Conservation (phyloP, 2,797 vertebrate genomes). For the Eurystomus glaucurus region DNA sequence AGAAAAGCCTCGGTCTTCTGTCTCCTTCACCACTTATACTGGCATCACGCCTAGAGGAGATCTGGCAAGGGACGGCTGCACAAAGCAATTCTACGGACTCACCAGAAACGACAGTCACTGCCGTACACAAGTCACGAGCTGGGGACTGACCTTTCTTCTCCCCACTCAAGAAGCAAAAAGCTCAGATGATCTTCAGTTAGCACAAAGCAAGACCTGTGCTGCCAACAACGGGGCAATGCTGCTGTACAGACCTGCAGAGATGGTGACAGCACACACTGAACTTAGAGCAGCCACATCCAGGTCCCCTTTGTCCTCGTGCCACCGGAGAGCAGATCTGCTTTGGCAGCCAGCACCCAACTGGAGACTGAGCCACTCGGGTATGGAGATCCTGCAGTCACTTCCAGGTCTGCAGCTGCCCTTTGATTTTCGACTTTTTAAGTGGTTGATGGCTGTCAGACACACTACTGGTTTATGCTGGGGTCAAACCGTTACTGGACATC, state of each 20-base stretch:
- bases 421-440: background rate
- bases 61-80: background rate
- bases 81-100: background rate
- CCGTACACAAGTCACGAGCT: background rate
- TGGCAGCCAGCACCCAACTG: background rate
- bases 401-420: background rate
- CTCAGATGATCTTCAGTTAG: background rate
- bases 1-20: background rate
- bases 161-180: background rate
- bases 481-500: background rate
- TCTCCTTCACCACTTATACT: background rate
- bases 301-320: background rate
- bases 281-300: rapidly evolving
- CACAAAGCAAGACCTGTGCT: background rate
- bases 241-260: background rate
- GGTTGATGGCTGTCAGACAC: background rate
- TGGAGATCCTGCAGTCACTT: background rate
- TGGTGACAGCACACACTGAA: rapidly evolving
- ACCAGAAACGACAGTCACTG: rapidly evolving
- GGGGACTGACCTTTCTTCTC: background rate
- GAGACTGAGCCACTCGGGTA: background rate
- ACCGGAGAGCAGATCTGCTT: background rate
- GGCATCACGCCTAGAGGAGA: background rate
- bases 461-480: background rate
- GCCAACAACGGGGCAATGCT: background rate